Percentiles rank a stretch among this genome's conserved stretches.
phyloP scores from a whole-genome alignment of 2,888 invertebrate genomes.

The Ceriagrion tenellum region DNA sequence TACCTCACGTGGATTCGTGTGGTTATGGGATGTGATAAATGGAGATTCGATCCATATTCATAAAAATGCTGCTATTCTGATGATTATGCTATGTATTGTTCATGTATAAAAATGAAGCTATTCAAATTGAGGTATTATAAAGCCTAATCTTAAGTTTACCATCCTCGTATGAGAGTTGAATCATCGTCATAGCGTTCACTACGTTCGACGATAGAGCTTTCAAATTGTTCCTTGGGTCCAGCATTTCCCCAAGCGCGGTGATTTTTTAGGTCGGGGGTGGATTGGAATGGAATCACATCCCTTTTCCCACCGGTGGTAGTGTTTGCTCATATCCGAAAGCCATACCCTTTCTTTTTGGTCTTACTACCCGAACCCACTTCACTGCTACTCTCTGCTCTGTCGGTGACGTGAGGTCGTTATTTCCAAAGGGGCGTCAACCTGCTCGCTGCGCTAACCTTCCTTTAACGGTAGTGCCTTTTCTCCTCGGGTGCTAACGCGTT shows the following conservation, averaged over 20 bases:
- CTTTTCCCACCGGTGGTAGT: neutral
- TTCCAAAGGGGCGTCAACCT: neutral
- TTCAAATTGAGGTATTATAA: no score
- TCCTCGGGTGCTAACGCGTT: neutral
- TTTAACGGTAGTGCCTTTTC: neutral
- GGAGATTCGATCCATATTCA: no score
- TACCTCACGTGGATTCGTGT: no score
- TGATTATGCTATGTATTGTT: no score
- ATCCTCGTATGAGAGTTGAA: no score
- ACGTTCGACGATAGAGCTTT: neutral
- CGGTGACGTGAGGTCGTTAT: neutral
- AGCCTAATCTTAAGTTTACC: no score
- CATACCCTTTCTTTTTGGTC: neutral
- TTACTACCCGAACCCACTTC: neutral
- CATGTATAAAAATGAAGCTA: no score
- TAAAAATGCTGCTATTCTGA: no score
- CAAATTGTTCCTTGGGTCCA: neutral
- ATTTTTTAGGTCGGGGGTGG: neutral
- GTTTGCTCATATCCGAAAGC: neutral
- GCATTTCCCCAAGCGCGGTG: neutral
- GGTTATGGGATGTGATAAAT: no score
- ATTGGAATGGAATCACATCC: neutral
- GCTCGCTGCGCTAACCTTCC: neutral
- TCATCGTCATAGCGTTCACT: no score
- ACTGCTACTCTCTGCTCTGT: neutral